Conservation (phyloP, 2,888 invertebrate species). For the Drosophila fulvimacula region DNA sequence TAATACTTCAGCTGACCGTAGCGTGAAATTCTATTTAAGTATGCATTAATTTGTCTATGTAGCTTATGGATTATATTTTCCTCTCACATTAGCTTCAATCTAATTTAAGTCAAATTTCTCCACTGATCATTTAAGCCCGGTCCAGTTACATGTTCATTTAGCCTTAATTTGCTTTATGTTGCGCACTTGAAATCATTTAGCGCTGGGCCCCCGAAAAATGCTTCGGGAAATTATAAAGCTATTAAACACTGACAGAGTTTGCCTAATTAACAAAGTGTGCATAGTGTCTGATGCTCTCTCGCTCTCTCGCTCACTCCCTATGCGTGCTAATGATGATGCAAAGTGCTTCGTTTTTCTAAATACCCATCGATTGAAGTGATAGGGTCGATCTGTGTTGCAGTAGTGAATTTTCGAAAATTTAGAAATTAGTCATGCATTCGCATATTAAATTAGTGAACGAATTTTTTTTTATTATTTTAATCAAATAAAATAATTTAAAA, state of each 20-base stretch:
- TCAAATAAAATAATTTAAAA: too few relatives aligned
- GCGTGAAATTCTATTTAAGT: conserved; percentile 3
- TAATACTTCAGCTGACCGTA: neutral
- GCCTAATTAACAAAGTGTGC: conserved; percentile 54
- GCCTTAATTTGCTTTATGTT: conserved; percentile 9
- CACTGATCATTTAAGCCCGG: conserved; percentile 1
- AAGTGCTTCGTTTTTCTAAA: conserved; percentile 26
- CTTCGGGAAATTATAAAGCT: conserved; percentile 42
- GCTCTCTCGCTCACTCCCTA: conserved; percentile 16
- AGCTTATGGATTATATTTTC: neutral
- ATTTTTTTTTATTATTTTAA: neutral
- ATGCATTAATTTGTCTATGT: neutral
- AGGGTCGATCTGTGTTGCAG: neutral
- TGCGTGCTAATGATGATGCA: conserved; percentile 43
- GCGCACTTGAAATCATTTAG: conserved; percentile 22
- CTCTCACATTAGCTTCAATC: neutral
- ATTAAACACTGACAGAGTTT: conserved; percentile 52
- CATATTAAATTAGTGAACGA: too few relatives aligned
- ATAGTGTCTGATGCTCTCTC: conserved; percentile 17
- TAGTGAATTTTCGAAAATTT: too few relatives aligned
- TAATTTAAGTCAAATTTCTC: neutral
- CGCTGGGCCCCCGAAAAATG: neutral
- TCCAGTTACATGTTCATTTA: conserved; percentile 11
- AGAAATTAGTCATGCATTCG: too few relatives aligned
- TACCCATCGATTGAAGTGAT: conserved; percentile 21